Evolutionary conservation across 2,797 vertebrate genomes (phyloP).

Genomic region (Nyctalus aviator): DNA sequence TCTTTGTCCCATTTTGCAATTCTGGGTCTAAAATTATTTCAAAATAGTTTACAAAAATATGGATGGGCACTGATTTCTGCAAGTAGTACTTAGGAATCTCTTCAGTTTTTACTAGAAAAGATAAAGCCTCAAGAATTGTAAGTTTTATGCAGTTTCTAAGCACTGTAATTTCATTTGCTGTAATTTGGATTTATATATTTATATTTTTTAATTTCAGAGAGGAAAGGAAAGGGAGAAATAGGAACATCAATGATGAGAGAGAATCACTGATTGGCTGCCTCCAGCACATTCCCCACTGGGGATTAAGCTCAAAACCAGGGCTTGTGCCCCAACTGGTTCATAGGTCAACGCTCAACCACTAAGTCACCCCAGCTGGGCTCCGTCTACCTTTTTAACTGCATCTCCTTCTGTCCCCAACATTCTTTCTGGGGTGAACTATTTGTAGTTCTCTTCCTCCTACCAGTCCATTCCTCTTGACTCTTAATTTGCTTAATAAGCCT

Average conservation of each 20-base stretch:
- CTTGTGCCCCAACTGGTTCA: no score
- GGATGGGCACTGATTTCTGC: background rate
- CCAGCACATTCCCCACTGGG: no score
- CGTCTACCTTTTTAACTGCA: background rate
- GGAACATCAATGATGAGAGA: no score
- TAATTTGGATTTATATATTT: background rate
- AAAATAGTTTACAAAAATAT: constrained; percentile 52
- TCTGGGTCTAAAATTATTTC: constrained; percentile 40
- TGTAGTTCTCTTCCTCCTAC: background rate
- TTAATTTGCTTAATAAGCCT: background rate
- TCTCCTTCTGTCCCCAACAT: background rate
- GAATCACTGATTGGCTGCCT: no score
- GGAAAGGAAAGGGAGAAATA: no score
- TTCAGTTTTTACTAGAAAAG: constrained; percentile 25
- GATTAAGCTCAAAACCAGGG: no score
- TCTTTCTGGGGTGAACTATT: background rate
- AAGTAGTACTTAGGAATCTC: constrained; percentile 1
- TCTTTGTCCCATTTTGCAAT: constrained; percentile 57
- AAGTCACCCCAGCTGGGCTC: no score
- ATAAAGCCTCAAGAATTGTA: background rate
- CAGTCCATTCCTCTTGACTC: background rate
- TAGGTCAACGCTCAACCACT: no score
- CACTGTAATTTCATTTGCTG: background rate
- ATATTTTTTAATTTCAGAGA: no score
- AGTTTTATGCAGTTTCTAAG: constrained; percentile 14